Evolutionary conservation across 2,888 invertebrate genomes (phyloP), one percentile per base, ranked within the genome.

Genomic region (Platycheirus albimanus): DNA sequence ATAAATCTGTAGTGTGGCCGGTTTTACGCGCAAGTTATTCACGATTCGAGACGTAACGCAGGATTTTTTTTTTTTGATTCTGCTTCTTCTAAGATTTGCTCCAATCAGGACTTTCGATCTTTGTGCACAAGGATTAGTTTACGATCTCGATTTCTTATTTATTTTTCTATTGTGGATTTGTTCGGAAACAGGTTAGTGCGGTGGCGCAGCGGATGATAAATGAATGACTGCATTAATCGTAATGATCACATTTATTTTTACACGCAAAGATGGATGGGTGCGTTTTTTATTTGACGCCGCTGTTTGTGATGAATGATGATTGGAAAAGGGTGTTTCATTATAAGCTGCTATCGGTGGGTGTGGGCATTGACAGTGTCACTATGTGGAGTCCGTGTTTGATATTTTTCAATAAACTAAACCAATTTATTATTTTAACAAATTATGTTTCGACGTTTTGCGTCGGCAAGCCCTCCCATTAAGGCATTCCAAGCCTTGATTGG

Each of bases 31-130:
- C 66, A 66, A 58, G 49, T 43, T 75, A 58, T 56, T 45, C 69
- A 45, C 61, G 67, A 67, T 67, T 58, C 20, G 30, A 13, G 28
- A 36, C 38, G 28, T 20, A 41, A 47, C 45, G 24, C 54, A 45
- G 43, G 54, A 47, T 56, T 52, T 38, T 28, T 28, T 61, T 56
- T 15, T 38, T 13, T 38, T 24, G 11, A 7, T 0, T 20, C 8
- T n/a, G n/a, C n/a, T n/a, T n/a, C n/a, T n/a, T n/a, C n/a, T 56
- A 8, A n/a, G 43, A 43, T 61, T 28, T 61, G 17, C 43, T 1
- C 58, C 76, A 70, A 80, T 81, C 80, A 66, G 52, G 66, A 81
- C 80, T 81, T 66, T 81, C 70, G 80, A 81, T 81, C 80, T 76
- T 81, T 38, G 80, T 17, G 78, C 67, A 28, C 8, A 17, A 66